Conservation (phyloP, 2,888 invertebrate genomes). For the Spodoptera exigua region DNA sequence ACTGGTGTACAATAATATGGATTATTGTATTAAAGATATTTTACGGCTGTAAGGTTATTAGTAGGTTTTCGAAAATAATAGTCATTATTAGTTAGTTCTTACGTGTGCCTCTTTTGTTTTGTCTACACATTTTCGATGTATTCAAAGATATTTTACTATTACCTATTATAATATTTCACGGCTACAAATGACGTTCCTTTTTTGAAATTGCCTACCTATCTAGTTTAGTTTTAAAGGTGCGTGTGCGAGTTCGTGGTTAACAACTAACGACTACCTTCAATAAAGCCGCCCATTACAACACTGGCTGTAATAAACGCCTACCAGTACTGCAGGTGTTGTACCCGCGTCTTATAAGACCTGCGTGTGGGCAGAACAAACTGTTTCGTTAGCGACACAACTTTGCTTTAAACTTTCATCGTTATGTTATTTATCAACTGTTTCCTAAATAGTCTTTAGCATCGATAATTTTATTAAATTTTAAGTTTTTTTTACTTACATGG, state of each 20-base stretch:
- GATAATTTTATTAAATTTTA: slow-evolving; percentile 5
- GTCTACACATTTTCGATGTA: too few relatives aligned
- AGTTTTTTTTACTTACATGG: too few relatives aligned
- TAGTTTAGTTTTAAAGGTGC: too few relatives aligned
- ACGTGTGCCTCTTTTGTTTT: too few relatives aligned
- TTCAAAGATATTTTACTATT: too few relatives aligned
- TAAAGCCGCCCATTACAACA: slow-evolving; percentile 8
- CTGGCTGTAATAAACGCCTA: slow-evolving; percentile 24
- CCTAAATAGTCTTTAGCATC: slow-evolving; percentile 15
- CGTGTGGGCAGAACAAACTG: slow-evolving; percentile 49
- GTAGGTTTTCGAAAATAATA: slow-evolving; percentile 3
- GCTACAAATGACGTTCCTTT: too few relatives aligned
- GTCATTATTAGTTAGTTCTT: too few relatives aligned
- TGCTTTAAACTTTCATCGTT: slow-evolving; percentile 30
- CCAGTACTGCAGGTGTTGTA: slow-evolving; percentile 43
- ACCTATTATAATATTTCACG: too few relatives aligned
- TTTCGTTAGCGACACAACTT: slow-evolving; percentile 38
- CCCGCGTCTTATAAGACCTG: slow-evolving; percentile 14
- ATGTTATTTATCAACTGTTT: slow-evolving; percentile 38
- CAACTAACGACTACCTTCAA: slow-evolving; percentile 13
- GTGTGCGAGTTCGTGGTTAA: too few relatives aligned
- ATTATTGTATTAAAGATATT: slow-evolving; percentile 16
- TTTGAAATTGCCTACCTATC: too few relatives aligned
- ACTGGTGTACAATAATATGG: slow-evolving; percentile 28
- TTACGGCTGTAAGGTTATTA: neutral